Base-by-base conservation (phyloP, 2,113 vertebrate genomes). In the Trochalopteron elliotii region DNA sequence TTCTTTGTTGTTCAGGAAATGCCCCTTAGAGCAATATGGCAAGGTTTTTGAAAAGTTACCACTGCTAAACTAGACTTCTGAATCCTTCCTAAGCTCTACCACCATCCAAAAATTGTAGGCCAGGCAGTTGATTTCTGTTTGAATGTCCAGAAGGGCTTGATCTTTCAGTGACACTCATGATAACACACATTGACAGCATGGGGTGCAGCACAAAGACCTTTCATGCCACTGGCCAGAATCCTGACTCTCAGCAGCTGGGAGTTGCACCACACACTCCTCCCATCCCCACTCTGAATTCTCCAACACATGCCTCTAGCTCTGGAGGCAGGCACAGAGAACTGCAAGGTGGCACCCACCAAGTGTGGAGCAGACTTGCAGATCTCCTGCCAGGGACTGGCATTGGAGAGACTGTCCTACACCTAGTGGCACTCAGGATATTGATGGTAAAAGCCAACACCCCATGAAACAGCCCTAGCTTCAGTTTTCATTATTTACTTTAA, bases 281-380 rank as follows among this genome's bases (percentile, higher is more conserved):
- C 69, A 47, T 10, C 52, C 42, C 49, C 1, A 0, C 65, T 64
- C 67, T 21, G 84, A 83, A 50, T 40, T 8, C 15, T 37, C 23
- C 42, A 44, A 12, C 16, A 59, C 3, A 2, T 6, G 5, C 10
- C 45, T 53, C 37, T 27, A 1, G 1, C 40, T 82, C 42, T 0
- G 0, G 25, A 76, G 45, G 37, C 5, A 60, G 57, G 19, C 17
- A 15, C 1, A 3, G 16, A 35, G 39, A 70, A 37, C 15, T 3
- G 25, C 42, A 61, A 50, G 35, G 64, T 37, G 23, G 42, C 12
- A 77, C 10, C 12, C 31, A 59, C 8, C 40, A 44, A 6, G 20
- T 3, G 5, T 11, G 7, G 49, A 40, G 53, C 1, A 2, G 47
- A 49, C 21, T 45, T 63, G 71, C 4, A 0, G 11, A 15, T 55